Base-by-base conservation (phyloP, 37 sponge, comb jelly and placozoan species). In the Chondrosia reniformis region DNA sequence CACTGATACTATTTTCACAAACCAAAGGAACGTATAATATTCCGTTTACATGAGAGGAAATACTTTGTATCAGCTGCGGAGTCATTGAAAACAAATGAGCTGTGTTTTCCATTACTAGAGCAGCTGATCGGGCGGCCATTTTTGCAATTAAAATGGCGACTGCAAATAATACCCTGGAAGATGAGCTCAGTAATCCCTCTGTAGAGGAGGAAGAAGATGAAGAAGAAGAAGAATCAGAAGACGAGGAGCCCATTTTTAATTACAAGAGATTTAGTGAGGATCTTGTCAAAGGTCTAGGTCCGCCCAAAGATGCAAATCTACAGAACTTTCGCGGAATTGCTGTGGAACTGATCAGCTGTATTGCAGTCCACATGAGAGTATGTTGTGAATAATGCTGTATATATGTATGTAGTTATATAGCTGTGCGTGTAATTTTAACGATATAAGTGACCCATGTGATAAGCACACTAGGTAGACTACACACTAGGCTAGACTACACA, bases 351-450 rank as follows among this genome's bases (percentile, higher is more conserved):
- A 89, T 93, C 8, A 79, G 82, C 42, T 92, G 92, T 55, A 85
- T 95, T 63, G 87, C 96, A 0, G 92, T 90, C 32, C 96, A 95
- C 69, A 44, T 82, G 17, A 95, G 91, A 80, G 91, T 85, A 74
- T 27, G 63, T 10, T 25, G 33, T 8, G 21, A 46, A 10, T 7
- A 21, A 28, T 13, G 17, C 42, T 77, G 42, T 59, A 44, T 27
- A 41, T 31, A 2, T 58, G 41, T 21, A 34, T 52, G 34, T 55
- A 15, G 28, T 25, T 21, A 7, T 10, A 40, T 15, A 13, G 4
- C 19, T 78, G 72, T 69, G 30, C 41, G 30, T 69, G 72, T 69
- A 33, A 37, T 12, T 69, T 9, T 12, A 33, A 13, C 9, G 9
- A 12, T 69, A 10, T 69, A 13, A 37, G 30, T 63, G 24, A 24